Base-by-base conservation (phyloP, 2,113 vertebrate genomes). In the Odocoileus hemionus region DNA sequence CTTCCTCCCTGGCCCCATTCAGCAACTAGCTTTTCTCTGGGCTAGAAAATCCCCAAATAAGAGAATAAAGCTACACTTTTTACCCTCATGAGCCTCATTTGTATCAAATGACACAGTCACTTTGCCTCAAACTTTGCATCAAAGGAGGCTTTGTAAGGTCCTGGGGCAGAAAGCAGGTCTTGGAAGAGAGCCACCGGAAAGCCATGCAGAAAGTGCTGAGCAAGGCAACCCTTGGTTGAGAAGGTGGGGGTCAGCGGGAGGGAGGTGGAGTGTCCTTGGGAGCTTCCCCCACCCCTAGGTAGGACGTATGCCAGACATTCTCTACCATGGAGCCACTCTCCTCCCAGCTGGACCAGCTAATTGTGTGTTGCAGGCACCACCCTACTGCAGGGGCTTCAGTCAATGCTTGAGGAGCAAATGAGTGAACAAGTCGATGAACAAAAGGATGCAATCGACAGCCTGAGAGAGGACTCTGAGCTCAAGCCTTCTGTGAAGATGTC, bases 81-180 rank as follows among this genome's bases (percentile, higher is more conserved):
- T 67, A 76, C 80, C 84, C 85, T 55, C 79, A 70, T 30, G 14
- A 95, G 84, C 74, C 85, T 98, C 83, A 82, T 78, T 94, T 91
- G 86, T 93, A 89, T 97, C 95, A 97, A 96, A 95, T 95, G 95
- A 97, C 95, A 93, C 89, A 93, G 94, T 96, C 93, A 52, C 91
- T 97, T 94, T 79, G 61, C 89, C 86, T 89, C 60, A 76, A 96
- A 96, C 78, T 94, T 96, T 86, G 96, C 94, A 60, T 97, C 91
- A 98, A 98, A 98, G 95, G 86, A 45, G 88, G 33, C 94, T 97
- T 97, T 98, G 96, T 98, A 86, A 93, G 58, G 91, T 89, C 83
- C 91, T 83, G 55, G 94, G 94, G 80, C 92, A 80, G 61, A 97
- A 82, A 91, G 82, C 79, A n/a, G 39, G 86, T 25, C 76, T 89